phyloP scores from a whole-genome alignment of 2,888 invertebrate species.

The Eupelmus urozonus region DNA sequence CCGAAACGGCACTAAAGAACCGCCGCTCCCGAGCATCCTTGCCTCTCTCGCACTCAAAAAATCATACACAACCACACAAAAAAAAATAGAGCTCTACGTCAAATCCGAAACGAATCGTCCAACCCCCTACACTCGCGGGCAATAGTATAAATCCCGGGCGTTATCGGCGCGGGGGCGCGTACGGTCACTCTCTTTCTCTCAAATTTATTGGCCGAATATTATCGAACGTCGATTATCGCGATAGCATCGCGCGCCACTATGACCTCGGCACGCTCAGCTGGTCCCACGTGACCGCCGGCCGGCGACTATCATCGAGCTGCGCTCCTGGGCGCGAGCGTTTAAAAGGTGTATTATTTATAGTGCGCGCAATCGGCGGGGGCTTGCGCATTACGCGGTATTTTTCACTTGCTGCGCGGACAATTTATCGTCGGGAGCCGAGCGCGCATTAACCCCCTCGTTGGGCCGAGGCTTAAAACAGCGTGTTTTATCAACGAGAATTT shows the following conservation, averaged over 20 bases:
- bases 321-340: conserved; percentile 26
- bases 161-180: conserved; percentile 48
- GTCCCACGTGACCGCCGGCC: background rate
- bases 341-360: conserved; percentile 58
- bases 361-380: conserved; percentile 4
- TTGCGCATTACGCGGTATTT: conserved; percentile 33
- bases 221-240: conserved; percentile 75
- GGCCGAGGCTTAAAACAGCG: conserved; percentile 43
- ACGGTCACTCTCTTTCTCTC: conserved; percentile 55
- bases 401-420: conserved; percentile 48
- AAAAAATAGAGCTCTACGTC: conserved; percentile 20
- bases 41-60: conserved; percentile 2
- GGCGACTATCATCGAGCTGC: conserved; percentile 36
- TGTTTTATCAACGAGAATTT: conserved; percentile 56
- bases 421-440: conserved; percentile 52
- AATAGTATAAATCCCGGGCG: conserved; percentile 73
- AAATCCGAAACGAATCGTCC: conserved; percentile 65
- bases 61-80: background rate
- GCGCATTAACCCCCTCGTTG: conserved; percentile 32
- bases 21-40: background rate
- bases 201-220: conserved; percentile 76
- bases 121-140: background rate
- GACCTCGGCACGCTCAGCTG: background rate
- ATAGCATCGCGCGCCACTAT: conserved; percentile 68
- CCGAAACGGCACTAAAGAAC: conserved; percentile 50